Evolutionary conservation across 2,888 invertebrate species (phyloP), one percentile per base, ranked within the genome.

Genomic region (Melieria crassipennis): DNA sequence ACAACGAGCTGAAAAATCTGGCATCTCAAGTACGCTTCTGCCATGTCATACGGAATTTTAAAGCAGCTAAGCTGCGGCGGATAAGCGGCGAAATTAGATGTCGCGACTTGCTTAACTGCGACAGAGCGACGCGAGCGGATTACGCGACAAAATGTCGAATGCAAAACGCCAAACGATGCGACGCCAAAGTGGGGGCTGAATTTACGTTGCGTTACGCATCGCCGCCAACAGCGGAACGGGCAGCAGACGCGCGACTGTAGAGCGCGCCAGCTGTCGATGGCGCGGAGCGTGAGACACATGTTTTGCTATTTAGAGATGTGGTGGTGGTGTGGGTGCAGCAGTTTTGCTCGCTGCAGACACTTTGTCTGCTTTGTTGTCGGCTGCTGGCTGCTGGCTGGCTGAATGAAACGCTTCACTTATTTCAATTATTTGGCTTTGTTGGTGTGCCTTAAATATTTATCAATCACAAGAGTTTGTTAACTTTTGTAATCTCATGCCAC

Each of bases 341-440:
- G 30, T 30, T 30, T 30, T 30, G 30, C 30, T 30, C 30, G 30
- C 30, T 30, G 30, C 30, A 30, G 30, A 30, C 64, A 46, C 62
- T 56, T 46, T 11, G 30, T 42, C 11, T 55, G 5, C 42, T 10
- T 47, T 13, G 48, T 62, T 56, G 69, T 62, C 42, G 42, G 10
- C 47, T 42, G 43, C 7, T 7, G 13, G 69, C 57, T 50, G 46
- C 50, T 13, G 55, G 74, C 73, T 79, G 75, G 76, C 76, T 76
- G 76, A 76, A 76, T 78, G 76, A 78, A 79, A 80, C 81, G 84
- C 82, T 84, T 85, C 84, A 85, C 83, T 85, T 86, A 85, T 85
- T 86, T 86, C 86, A 86, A 86, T 86, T 85, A 86, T 84, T 86
- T 86, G 81, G 84, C 85, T 83, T 84, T 86, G 86, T 83, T 85